Percentiles rank a stretch among this genome's conserved stretches.
phyloP scores from a whole-genome alignment of 2,888 invertebrate genomes.

The Nomada ruficornis region DNA sequence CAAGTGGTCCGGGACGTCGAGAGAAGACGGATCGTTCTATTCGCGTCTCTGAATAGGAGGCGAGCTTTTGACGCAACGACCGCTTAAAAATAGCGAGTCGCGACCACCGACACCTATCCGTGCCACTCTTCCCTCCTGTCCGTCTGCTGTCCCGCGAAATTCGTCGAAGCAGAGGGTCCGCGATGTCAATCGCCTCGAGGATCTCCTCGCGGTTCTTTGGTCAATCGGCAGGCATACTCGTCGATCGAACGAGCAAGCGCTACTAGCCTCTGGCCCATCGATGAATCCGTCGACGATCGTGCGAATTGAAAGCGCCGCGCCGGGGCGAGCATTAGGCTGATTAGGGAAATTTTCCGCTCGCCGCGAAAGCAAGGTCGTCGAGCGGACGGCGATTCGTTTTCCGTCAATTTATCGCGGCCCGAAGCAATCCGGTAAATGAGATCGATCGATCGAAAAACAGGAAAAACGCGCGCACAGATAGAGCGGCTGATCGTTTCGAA shows the following conservation, averaged over 20 bases:
- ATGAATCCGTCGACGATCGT: not conserved
- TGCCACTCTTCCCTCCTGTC: not conserved
- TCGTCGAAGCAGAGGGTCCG: too few species aligned
- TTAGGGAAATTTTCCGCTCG: slow-evolving; percentile 26
- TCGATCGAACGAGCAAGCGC: too few species aligned
- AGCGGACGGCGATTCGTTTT: not conserved
- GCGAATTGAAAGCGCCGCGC: not conserved
- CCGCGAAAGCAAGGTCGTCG: not conserved
- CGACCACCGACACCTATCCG: slow-evolving; percentile 38
- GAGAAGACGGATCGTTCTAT: slow-evolving; percentile 68
- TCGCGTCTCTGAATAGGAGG: slow-evolving; percentile 76
- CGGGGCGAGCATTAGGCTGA: slow-evolving; percentile 4
- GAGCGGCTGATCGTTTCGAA: too few species aligned
- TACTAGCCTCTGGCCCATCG: too few species aligned
- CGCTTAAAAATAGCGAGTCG: slow-evolving; percentile 75
- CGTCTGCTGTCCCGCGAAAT: not conserved
- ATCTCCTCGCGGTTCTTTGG: too few species aligned
- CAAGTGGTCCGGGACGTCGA: slow-evolving; percentile 2
- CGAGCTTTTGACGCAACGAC: slow-evolving; percentile 69
- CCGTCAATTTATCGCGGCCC: slow-evolving; percentile 6
- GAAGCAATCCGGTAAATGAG: slow-evolving; percentile 1
- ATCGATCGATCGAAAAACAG: not conserved
- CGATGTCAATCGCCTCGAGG: too few species aligned
- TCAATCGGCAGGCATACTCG: too few species aligned
- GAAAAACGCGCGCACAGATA: not conserved